Evolutionary conservation across 2,888 invertebrate species (phyloP).

Genomic region (Melolontha melolontha): DNA sequence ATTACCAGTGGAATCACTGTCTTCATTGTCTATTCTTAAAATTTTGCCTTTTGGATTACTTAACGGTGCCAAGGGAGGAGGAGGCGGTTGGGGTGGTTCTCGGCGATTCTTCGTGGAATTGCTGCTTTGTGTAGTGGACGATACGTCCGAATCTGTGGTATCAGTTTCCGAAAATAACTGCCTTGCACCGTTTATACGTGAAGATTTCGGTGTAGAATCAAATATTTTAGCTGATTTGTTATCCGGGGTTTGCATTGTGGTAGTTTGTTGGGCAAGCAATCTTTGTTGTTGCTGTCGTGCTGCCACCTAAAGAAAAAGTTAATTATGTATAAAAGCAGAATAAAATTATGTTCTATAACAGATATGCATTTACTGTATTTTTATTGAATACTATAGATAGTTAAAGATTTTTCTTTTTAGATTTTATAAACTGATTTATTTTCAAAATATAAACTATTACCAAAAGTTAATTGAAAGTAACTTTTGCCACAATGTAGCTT

Average conservation of each 20-base stretch:
- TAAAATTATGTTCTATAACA: slow-evolving; percentile 12
- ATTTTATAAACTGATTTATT: too few relatives aligned
- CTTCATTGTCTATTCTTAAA: slow-evolving; percentile 61
- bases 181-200: slow-evolving; percentile 63
- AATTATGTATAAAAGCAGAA: background rate
- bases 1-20: slow-evolving; percentile 67
- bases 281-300: slow-evolving; percentile 73
- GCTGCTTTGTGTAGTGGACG: slow-evolving; percentile 58
- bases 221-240: slow-evolving; percentile 58
- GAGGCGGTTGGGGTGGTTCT: slow-evolving; percentile 66
- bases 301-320: slow-evolving; percentile 38
- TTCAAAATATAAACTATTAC: too few relatives aligned
- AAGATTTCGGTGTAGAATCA: slow-evolving; percentile 58
- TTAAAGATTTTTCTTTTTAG: too few relatives aligned
- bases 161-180: slow-evolving; percentile 62
- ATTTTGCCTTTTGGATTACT: slow-evolving; percentile 54
- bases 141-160: slow-evolving; percentile 62
- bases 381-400: too few relatives aligned
- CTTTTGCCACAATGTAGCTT: too few relatives aligned
- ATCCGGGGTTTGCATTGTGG: slow-evolving; percentile 56
- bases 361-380: slow-evolving; percentile 23
- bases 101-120: slow-evolving; percentile 59
- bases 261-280: slow-evolving; percentile 69
- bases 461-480: too few relatives aligned
- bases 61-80: slow-evolving; percentile 67